These are phyloP conservation scores for Drosophila repleta DNA, from an alignment of 1,140 invertebrate species.

Conservation along the genomic window DNA sequence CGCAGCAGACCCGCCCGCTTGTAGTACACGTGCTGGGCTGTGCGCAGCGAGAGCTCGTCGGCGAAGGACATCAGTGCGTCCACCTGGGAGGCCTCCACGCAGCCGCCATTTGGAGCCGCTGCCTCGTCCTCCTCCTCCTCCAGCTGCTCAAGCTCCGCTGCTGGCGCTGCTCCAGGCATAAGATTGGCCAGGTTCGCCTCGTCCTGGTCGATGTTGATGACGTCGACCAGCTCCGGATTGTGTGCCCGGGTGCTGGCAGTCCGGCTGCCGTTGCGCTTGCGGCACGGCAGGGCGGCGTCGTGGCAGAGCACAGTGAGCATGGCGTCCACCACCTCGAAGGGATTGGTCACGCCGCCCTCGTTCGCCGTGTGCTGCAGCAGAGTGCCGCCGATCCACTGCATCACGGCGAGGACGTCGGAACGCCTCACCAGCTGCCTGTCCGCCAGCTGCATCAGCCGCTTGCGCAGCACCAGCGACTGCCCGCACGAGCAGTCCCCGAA, in stretches of 20 bases:
- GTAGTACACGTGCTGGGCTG: constrained; percentile 87
- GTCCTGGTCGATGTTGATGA: constrained; percentile 83
- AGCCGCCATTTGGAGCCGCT: constrained; percentile 42
- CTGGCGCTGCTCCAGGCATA: background rate
- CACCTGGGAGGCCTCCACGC: constrained; percentile 86
- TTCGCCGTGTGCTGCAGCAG: constrained; percentile 87
- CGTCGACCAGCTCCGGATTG: constrained; percentile 69
- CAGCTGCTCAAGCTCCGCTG: background rate
- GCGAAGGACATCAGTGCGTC: constrained; percentile 89
- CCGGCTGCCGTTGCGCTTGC: constrained; percentile 56
- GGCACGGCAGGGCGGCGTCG: constrained; percentile 90
- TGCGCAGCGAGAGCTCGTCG: constrained; percentile 89
- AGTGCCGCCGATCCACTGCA: constrained; percentile 86
- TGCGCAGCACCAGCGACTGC: constrained; percentile 86
- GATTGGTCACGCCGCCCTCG: constrained; percentile 84
- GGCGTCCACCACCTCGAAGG: constrained; percentile 91
- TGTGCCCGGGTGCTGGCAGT: constrained; percentile 41
- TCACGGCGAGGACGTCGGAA: constrained; percentile 86
- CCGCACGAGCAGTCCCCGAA: constrained; percentile 92
- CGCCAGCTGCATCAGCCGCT: constrained; percentile 49
- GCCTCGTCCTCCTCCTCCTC: constrained; percentile 26
- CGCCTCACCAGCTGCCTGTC: constrained; percentile 83
- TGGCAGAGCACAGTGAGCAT: constrained; percentile 94
- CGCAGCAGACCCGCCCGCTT: constrained; percentile 88
- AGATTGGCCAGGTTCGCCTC: constrained; percentile 51